Evolutionary conservation across 2,113 vertebrate species (phyloP).

Genomic region (Motacilla alba): DNA sequence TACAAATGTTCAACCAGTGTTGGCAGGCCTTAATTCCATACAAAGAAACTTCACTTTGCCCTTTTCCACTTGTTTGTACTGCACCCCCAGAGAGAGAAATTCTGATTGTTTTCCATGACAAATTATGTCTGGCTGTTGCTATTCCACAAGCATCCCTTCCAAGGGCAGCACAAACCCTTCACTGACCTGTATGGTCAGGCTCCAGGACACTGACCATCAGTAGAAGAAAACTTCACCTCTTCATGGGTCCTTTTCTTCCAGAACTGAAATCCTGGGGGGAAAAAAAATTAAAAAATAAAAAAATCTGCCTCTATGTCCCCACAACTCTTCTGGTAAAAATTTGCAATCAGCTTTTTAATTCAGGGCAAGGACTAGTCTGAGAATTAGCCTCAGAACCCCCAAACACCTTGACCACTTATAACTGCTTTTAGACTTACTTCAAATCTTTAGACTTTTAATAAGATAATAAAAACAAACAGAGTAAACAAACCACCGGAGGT

Average conservation of each 20-base stretch:
- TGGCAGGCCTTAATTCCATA: not conserved
- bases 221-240: not conserved
- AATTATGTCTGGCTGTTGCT: not conserved
- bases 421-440: not conserved
- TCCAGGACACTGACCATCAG: not conserved
- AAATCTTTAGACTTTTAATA: not conserved
- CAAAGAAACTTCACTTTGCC: not conserved
- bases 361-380: not conserved
- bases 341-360: not conserved
- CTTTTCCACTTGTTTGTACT: not conserved
- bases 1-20: not conserved
- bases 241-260: not conserved
- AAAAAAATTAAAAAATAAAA: too few relatives aligned
- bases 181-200: not conserved
- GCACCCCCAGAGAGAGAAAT: not conserved
- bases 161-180: not conserved
- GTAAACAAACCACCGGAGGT: not conserved
- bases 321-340: not conserved
- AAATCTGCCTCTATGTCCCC: not conserved
- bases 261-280: not conserved
- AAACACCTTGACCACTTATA: not conserved
- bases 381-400: not conserved
- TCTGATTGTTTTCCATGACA: not conserved
- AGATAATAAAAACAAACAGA: not conserved
- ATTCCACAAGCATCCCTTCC: not conserved